Base-by-base conservation (phyloP, 2,888 invertebrate genomes). In the Ectropis crepuscularia region DNA sequence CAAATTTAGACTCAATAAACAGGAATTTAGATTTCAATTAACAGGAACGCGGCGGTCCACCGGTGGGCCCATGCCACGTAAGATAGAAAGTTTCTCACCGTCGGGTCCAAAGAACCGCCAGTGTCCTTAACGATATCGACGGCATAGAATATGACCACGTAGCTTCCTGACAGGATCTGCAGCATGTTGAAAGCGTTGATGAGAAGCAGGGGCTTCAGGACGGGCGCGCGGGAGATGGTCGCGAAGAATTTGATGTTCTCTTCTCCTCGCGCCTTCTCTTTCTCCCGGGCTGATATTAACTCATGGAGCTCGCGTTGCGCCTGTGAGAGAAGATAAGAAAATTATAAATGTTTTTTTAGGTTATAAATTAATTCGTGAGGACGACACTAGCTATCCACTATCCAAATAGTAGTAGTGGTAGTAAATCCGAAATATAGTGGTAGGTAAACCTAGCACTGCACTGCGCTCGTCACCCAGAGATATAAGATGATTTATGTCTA, bases 91-190 rank as follows among this genome's bases (percentile, higher is more conserved):
- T 43, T 42, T 42, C 86, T 87, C 61, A 92, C 92, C 54, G 88
- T 86, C 36, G 92, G 86, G 12, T 77, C 72, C 12, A 91, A 69
- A 7, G 92, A 82, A 66, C 94, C 94, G 5, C 94, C 94, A 61
- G 94, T 88, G 61, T 95, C 94, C 6, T 93, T 86, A 7, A 96
- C 92, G 61, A 96, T 95, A 74, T 96, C 95, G 0, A 96, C 95
- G 0, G 96, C 96, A 79, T 96, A 96, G 86, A 96, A 96, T 60
- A 96, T 95, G 61, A 96, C 94, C 10, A 96, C 93, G 77, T 96
- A 96, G 12, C 96, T 96, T 53, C 96, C 96, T 5, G 96, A 95
- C 46, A 95, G 86, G 70, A 96, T 95, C 82, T 96, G 96, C 67
- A 96, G 91, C 71, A 95, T 84, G 80, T 96, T 95, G 87, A 96